These are phyloP conservation scores for Bos indicus DNA, from an alignment of 2,113 vertebrate species.

Conservation along the genomic window DNA sequence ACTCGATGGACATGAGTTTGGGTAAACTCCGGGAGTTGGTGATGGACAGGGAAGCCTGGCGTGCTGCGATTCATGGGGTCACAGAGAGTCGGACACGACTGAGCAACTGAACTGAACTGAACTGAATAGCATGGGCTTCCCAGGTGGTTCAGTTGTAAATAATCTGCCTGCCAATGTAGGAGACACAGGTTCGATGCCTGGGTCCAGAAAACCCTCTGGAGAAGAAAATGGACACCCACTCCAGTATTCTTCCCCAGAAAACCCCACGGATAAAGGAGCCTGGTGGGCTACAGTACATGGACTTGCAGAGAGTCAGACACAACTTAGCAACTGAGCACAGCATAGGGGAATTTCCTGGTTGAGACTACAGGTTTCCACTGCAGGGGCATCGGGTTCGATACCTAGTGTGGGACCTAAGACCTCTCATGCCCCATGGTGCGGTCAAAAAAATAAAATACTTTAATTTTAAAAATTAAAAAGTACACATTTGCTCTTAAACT, in stretches of 20 bases:
- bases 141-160: background rate
- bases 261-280: background rate
- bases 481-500: too few relatives aligned
- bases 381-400: background rate
- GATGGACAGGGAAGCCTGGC: too few relatives aligned
- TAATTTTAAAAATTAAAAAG: background rate
- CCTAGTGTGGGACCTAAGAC: background rate
- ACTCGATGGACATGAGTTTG: too few relatives aligned
- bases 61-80: too few relatives aligned
- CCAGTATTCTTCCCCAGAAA: background rate
- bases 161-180: background rate
- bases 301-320: background rate
- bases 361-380: background rate
- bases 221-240: background rate
- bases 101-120: too few relatives aligned
- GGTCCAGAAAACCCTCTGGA: background rate
- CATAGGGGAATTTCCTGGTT: background rate
- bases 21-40: accelerated
- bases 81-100: accelerated
- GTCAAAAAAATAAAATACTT: background rate
- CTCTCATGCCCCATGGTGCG: background rate
- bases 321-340: background rate
- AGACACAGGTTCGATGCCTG: background rate
- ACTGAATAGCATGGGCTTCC: background rate
- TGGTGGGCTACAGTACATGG: background rate